Conservation (phyloP, 2,797 vertebrate genomes). For the Neolamprologus multifasciatus region DNA sequence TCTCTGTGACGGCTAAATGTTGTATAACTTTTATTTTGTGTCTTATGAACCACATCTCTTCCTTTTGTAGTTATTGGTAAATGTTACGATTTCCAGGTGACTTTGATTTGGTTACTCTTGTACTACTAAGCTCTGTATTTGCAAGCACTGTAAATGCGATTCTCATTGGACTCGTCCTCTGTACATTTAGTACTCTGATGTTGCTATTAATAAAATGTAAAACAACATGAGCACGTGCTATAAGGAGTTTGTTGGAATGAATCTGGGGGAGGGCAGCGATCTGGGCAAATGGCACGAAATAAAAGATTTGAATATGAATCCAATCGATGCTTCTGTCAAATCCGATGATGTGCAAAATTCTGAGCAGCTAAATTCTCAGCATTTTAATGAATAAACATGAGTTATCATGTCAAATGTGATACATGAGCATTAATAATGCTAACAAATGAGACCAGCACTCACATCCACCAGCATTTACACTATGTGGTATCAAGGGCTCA, state of each 20-base stretch:
- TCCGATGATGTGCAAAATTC: not conserved
- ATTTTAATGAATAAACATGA: constrained; percentile 5
- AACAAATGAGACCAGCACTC: not conserved
- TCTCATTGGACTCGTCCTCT: constrained; percentile 82
- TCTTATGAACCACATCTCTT: constrained; percentile 75
- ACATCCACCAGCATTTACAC: not conserved
- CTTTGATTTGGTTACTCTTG: constrained; percentile 86
- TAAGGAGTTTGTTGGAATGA: constrained; percentile 52
- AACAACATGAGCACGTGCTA: constrained; percentile 63
- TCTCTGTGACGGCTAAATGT: constrained; percentile 72
- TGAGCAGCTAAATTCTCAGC: not conserved
- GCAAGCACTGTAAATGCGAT: constrained; percentile 90
- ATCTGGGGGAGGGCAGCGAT: constrained; percentile 10
- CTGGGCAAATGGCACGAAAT: constrained; percentile 46
- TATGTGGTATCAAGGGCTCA: not conserved
- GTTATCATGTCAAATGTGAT: not conserved
- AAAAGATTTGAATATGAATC: constrained; percentile 42
- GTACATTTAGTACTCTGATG: constrained; percentile 92
- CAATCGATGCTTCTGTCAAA: constrained; percentile 6
- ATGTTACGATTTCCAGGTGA: constrained; percentile 79
- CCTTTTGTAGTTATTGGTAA: constrained; percentile 77
- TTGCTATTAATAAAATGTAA: constrained; percentile 90
- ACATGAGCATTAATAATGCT: not conserved
- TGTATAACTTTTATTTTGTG: constrained; percentile 76
- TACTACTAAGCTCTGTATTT: constrained; percentile 88